Evolutionary conservation across 2,888 invertebrate genomes (phyloP), one percentile per base, ranked within the genome.

Genomic region (Limenitis camilla): DNA sequence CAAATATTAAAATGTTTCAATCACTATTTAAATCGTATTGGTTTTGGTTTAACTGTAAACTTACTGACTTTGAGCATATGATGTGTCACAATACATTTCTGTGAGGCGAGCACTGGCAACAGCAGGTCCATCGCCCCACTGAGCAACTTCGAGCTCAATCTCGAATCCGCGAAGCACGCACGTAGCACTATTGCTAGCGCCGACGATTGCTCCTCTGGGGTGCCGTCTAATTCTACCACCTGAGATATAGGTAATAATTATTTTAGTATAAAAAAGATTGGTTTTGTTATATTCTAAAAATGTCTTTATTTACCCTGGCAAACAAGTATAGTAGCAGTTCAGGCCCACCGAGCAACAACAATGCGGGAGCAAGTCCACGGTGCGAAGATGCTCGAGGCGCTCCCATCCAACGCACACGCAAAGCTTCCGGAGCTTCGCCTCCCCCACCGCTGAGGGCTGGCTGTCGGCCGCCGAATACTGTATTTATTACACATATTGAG

Each of bases 261-360:
- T n/a, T n/a, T n/a, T n/a, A n/a, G n/a, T n/a, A n/a, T n/a, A n/a
- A n/a, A n/a, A 52, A 6, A 29, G n/a, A 1, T 9, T n/a, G 5
- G n/a, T n/a, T 35, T 35, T n/a, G 2, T n/a, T 5, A 35, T 35
- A 35, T 2, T 35, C 3, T 35, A 35, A 35, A n/a, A 7, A 10
- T 9, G 3, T 7, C 5, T 35, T 35, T n/a, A 43, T 65, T 53
- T 64, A 92, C 92, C 76, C 92, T 88, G 0, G 93, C 93, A 65
- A 91, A 92, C 0, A 93, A 77, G 60, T 91, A 92, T 1, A 93
- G 76, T 64, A 93, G 86, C 41, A 91, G 79, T 6, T 91, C 90
- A 0, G 91, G 81, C 1, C 93, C 93, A 0, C 93, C 93, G 27
- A 91, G 80, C 65, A 88, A 69, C 61, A 82, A 82, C 4, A 90